A percentile compares a stretch with the other conserved stretches of the same genome.
These are phyloP conservation scores for Sebastiscus albofasciatus DNA, from an alignment of 2,797 vertebrate species.

Conservation along the genomic window DNA sequence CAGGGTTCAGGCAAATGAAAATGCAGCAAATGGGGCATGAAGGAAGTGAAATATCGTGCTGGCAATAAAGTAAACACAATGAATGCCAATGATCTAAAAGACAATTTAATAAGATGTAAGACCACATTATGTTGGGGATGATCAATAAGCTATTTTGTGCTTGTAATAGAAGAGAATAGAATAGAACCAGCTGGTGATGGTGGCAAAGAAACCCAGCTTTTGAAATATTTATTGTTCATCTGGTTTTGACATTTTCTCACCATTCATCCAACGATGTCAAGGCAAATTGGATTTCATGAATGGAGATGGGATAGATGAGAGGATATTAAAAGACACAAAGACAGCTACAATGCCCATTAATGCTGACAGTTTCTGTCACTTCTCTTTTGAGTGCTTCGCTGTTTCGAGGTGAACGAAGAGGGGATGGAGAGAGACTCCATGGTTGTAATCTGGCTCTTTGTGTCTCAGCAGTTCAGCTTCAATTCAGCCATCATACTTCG, in stretches of 20 bases:
- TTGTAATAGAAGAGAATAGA: background rate
- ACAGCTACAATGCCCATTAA: slow-evolving; percentile 46
- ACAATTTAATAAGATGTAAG: slow-evolving; percentile 30
- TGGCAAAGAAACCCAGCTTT: background rate
- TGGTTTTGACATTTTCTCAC: slow-evolving; percentile 55
- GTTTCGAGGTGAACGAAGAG: slow-evolving; percentile 41
- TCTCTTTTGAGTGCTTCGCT: slow-evolving; percentile 48
- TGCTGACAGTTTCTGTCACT: slow-evolving; percentile 56
- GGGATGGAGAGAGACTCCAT: slow-evolving; percentile 25
- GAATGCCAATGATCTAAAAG: slow-evolving; percentile 43
- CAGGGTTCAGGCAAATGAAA: slow-evolving; percentile 48
- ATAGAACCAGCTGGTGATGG: background rate
- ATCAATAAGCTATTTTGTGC: slow-evolving; percentile 34
- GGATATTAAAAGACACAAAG: slow-evolving; percentile 53
- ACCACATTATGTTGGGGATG: slow-evolving; percentile 6
- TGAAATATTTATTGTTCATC: slow-evolving; percentile 59
- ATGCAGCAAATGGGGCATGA: slow-evolving; percentile 51
- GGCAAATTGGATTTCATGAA: slow-evolving; percentile 58
- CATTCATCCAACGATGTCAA: slow-evolving; percentile 45
- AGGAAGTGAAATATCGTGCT: slow-evolving; percentile 39
- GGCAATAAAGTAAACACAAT: slow-evolving; percentile 51
- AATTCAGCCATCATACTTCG: slow-evolving; percentile 13
- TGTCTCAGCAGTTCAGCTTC: slow-evolving; percentile 24
- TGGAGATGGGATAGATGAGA: slow-evolving; percentile 50
- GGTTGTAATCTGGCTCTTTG: slow-evolving; percentile 37